These are phyloP conservation scores for Bungarus multicinctus DNA, from an alignment of 2,113 vertebrate species.

Conservation along the genomic window DNA sequence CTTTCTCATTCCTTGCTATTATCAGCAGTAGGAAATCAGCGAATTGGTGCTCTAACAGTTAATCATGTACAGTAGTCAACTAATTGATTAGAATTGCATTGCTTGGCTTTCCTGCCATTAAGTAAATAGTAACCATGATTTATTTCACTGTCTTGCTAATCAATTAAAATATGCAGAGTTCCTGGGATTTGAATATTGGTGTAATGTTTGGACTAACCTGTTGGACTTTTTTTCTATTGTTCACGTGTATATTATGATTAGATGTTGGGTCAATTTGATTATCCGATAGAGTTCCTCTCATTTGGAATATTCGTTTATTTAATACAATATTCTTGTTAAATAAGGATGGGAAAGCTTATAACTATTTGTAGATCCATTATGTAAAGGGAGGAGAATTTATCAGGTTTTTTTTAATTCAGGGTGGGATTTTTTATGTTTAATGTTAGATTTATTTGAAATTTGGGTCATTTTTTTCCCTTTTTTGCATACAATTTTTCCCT, in stretches of 20 bases:
- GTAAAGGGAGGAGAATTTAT: background rate
- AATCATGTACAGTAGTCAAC: background rate
- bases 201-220: background rate
- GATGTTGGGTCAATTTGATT: background rate
- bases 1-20: background rate
- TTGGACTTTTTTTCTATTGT: background rate
- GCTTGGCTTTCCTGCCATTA: background rate
- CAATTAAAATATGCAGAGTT: background rate
- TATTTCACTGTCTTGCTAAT: background rate
- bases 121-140: background rate
- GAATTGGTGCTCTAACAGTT: background rate
- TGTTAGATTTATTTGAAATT: background rate
- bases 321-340: background rate
- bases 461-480: background rate
- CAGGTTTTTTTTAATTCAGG: background rate
- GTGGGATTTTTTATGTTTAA: background rate
- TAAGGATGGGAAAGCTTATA: background rate
- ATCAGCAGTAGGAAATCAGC: background rate
- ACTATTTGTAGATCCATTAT: background rate
- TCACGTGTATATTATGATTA: no score
- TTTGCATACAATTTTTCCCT: background rate
- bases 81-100: background rate
- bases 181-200: background rate
- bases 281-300: background rate
- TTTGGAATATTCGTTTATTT: background rate